Conservation (phyloP, 2,797 vertebrate species). For the Brachyalestes nurse region DNA sequence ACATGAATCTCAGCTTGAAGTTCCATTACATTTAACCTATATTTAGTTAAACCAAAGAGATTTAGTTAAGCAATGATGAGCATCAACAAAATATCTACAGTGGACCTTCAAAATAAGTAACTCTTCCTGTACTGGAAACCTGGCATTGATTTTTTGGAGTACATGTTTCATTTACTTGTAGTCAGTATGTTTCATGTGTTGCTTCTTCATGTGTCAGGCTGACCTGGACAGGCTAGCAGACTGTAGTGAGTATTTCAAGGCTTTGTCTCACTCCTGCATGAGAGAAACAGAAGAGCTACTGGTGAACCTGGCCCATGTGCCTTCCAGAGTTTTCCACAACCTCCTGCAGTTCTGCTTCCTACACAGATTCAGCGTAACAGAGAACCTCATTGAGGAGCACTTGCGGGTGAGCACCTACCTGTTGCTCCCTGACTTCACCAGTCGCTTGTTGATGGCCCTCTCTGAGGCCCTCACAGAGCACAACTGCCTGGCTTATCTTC, state of each 20-base stretch:
- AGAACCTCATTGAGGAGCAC: constrained; percentile 67
- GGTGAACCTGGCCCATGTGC: constrained; percentile 73
- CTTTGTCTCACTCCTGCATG: constrained; percentile 79
- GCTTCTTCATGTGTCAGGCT: constrained; percentile 65
- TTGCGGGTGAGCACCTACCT: constrained; percentile 80
- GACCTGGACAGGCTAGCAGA: constrained; percentile 72
- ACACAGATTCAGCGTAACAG: constrained; percentile 65
- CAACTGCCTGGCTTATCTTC: constrained; percentile 74
- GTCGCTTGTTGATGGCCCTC: constrained; percentile 70
- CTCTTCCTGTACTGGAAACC: neutral
- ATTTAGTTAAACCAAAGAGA: too few relatives aligned
- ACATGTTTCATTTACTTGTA: neutral
- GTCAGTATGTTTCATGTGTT: neutral
- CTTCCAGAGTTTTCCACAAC: constrained; percentile 72
- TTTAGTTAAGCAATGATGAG: too few relatives aligned
- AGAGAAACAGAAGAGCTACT: constrained; percentile 73
- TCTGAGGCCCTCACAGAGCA: constrained; percentile 65
- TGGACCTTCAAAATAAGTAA: too few relatives aligned
- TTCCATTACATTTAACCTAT: too few relatives aligned
- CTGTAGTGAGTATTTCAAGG: constrained; percentile 79
- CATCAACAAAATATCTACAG: too few relatives aligned
- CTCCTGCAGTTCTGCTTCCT: constrained; percentile 78
- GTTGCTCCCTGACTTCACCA: constrained; percentile 72
- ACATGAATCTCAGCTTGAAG: too few relatives aligned
- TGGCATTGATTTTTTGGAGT: neutral